Evolutionary conservation across 2,888 invertebrate genomes (phyloP), one percentile per base, ranked within the genome.

Genomic region (Dendrolimus houi): DNA sequence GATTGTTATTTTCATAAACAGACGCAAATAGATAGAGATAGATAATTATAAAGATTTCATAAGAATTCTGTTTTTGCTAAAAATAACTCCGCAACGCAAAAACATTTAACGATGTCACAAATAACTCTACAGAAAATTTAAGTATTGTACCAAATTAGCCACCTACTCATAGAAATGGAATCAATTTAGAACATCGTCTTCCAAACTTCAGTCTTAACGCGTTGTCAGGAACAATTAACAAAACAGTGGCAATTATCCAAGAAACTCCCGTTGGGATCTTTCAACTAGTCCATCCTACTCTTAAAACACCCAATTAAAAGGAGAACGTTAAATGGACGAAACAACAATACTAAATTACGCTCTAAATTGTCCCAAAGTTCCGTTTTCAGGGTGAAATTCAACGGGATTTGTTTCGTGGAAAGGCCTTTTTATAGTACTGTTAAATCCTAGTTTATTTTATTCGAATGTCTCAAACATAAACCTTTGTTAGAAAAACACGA

Each of bases 261-360:
- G 9, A 10, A 47, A 47, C 47, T 47, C 10, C 47, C 9, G 3
- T 17, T 47, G 10, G 10, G 10, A 47, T 56, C 14, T 52, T 52
- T 64, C 60, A 66, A 68, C 61, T 65, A 65, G 60, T 61, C 59
- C 65, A 65, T 10, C 47, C 47, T 6, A 47, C 68, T 71, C 75
- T 77, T 72, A 74, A 78, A 80, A 81, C 74, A 79, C 79, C 71
- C 82, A 78, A 83, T 85, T 81, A 77, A 81, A 78, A 62, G 63
- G 64, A 68, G 73, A 81, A 79, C 79, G 78, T 77, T 75, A 72
- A 79, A 74, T 76, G 71, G 73, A 80, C 77, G 75, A 75, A 80
- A 81, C 79, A 85, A 81, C 81, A 79, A 77, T 76, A 74, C 83
- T 82, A 81, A 83, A 83, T 85, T 82, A 83, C 74, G 71, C 70